Base-by-base conservation (phyloP, 2,797 vertebrate genomes). In the Salmo trutta region DNA sequence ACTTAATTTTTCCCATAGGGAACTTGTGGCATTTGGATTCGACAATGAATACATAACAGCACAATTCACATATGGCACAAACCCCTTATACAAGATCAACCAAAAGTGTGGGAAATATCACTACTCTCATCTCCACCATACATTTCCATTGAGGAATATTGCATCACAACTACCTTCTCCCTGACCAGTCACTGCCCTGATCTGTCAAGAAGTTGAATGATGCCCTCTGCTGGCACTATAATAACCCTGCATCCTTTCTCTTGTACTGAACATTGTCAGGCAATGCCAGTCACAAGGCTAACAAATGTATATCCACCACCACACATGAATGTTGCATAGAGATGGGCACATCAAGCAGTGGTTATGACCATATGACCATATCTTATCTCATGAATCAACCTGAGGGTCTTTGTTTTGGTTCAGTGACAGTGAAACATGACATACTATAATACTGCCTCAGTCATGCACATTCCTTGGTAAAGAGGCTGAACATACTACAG, bases 201-300 rank as follows among this genome's bases (percentile, higher is more conserved):
- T 66, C 21, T 66, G 64, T 15, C 27, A 15, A 29, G 2, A 8
- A n/a, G 82, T 59, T 52, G 6, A 53, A 83, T 70, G 75, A 5
- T 21, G 81, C 88, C 86, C 80, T 82, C 90, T 91, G 66, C 65
- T 85, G 91, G 84, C 2, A 4, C 0, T 17, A 0, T 15, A 47
- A 0, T 68, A 33, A 70, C 65, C 81, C 33, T 80, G 52, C 83
- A 82, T 6, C 2, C 3, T 59, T 59, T 59, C 1, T 21, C 56
- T 59, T 3, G 56, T 10, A n/a, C 7, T 21, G n/a, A 19, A 59
- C 56, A 21, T 59, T 6, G 19, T 59, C 3, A 21, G 5, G 56
- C 56, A 59, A 59, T 59, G 6, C n/a, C 1, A 59, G 56, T 6
- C 4, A n/a, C 5, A 47, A 47, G 41, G 3, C 41, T 47, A 47